Base-by-base conservation (phyloP, 2,888 invertebrate species). In the Noctua janthina region DNA sequence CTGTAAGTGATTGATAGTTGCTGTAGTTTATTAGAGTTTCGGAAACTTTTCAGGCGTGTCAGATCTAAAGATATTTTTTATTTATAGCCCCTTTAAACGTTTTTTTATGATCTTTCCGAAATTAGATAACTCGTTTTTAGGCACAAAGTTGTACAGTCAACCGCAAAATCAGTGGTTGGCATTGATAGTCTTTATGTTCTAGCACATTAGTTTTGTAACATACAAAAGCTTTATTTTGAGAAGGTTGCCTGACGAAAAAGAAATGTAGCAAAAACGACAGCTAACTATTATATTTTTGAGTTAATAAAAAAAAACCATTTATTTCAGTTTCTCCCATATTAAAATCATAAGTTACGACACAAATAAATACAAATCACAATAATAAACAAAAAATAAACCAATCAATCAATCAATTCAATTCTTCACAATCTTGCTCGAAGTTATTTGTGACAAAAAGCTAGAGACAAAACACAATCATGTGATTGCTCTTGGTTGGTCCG, bases 401-500 rank as follows among this genome's bases (percentile, higher is more conserved):
- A 29, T 29, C 29, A 29, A 29, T 29, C 29, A 29, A 29, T 29
- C 29, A 29, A 29, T 29, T 29, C 29, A 29, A 35, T 62, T 29
- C 62, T 64, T 35, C 29, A 62, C 15, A 39, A n/a, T 15, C 43
- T 62, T 5, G 13, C 20, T 62, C 29, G 4, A 64, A 29, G 35
- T 49, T 17, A 71, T 54, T 49, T 49, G 8, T 23, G 43, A 15
- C 23, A 77, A 70, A 77, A 64, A 35, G 15, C 35, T 56, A 43
- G 39, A 66, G 8, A 39, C 29, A 46, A 74, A 46, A 39, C 17
- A 68, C 17, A 59, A 66, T 5, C n/a, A 81, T 59, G 35, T 35
- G 35, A 43, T 56, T 49, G n/a, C 51, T 71, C 59, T 59, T 35
- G 15, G 11, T 67, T 76, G 62, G n/a, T 68, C 49, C 54, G 46